Percentiles rank a stretch among this genome's conserved stretches.
Evolutionary conservation across 2,888 invertebrate genomes (phyloP).

Genomic region (Beris chalybata): DNA sequence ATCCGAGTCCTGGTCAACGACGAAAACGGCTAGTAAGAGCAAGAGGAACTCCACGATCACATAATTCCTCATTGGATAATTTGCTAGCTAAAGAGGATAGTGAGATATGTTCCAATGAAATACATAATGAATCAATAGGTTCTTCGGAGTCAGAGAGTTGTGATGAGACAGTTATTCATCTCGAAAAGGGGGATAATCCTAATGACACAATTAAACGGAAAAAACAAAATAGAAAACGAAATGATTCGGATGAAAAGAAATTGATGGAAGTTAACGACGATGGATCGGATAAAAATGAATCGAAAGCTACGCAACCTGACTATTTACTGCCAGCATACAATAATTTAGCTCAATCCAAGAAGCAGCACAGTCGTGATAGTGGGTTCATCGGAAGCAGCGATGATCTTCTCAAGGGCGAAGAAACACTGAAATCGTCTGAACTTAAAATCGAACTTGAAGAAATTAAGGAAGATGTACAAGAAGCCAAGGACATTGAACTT

Average conservation of each 20-base stretch:
- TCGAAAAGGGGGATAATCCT: slow-evolving; percentile 73
- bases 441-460: slow-evolving; percentile 61
- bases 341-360: slow-evolving; percentile 67
- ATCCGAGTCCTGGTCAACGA: slow-evolving; percentile 83
- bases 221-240: slow-evolving; percentile 73
- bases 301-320: slow-evolving; percentile 67
- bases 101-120: slow-evolving; percentile 55
- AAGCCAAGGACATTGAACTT: slow-evolving; percentile 43
- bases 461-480: slow-evolving; percentile 61
- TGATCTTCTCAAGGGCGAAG: slow-evolving; percentile 70
- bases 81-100: slow-evolving; percentile 66
- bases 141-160: slow-evolving; percentile 73
- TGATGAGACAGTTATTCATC: slow-evolving; percentile 66
- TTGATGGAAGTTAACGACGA: slow-evolving; percentile 64
- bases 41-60: slow-evolving; percentile 79
- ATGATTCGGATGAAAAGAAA: slow-evolving; percentile 59
- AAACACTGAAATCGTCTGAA: slow-evolving; percentile 42
- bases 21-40: slow-evolving; percentile 79
- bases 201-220: slow-evolving; percentile 83
- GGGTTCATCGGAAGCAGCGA: slow-evolving; percentile 89
- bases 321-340: slow-evolving; percentile 60
- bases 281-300: slow-evolving; percentile 62
- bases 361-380: slow-evolving; percentile 83
- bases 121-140: slow-evolving; percentile 62
- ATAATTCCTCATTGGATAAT: slow-evolving; percentile 80